A percentile compares a stretch with the other conserved stretches of the same genome.
Evolutionary conservation across 2,797 vertebrate species (phyloP).

Genomic region (Botia kubotai): DNA sequence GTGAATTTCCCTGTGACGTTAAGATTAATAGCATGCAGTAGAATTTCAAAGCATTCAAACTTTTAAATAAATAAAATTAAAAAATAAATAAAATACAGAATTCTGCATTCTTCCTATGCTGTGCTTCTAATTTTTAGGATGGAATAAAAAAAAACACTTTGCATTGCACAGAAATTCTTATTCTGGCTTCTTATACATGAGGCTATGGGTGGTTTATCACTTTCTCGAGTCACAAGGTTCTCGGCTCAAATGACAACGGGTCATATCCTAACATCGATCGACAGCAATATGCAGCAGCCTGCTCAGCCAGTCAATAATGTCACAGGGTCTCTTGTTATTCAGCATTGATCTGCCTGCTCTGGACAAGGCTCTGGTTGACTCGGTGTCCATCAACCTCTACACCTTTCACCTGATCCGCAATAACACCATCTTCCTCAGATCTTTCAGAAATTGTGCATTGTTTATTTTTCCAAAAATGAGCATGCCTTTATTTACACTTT

Average conservation of each 20-base stretch:
- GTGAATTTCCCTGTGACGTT: too few species aligned
- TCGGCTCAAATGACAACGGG: slow-evolving; percentile 63
- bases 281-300: slow-evolving; percentile 67
- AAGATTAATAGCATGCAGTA: too few species aligned
- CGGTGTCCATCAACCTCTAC: slow-evolving; percentile 42
- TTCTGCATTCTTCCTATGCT: neutral
- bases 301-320: slow-evolving; percentile 74
- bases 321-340: slow-evolving; percentile 77
- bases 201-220: slow-evolving; percentile 2
- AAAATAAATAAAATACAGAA: neutral
- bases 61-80: neutral
- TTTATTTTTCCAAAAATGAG: neutral
- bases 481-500: neutral
- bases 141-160: neutral
- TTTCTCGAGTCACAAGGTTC: slow-evolving; percentile 51
- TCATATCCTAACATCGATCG: slow-evolving; percentile 71
- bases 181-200: neutral
- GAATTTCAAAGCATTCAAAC: neutral
- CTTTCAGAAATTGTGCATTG: neutral
- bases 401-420: slow-evolving; percentile 20
- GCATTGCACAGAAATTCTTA: slow-evolving; percentile 2
- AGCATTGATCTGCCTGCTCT: slow-evolving; percentile 67
- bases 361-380: slow-evolving; percentile 40
- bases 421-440: neutral
- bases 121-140: neutral